phyloP scores from a whole-genome alignment of 1,140 invertebrate genomes.

The Metopolophium dirhodum region DNA sequence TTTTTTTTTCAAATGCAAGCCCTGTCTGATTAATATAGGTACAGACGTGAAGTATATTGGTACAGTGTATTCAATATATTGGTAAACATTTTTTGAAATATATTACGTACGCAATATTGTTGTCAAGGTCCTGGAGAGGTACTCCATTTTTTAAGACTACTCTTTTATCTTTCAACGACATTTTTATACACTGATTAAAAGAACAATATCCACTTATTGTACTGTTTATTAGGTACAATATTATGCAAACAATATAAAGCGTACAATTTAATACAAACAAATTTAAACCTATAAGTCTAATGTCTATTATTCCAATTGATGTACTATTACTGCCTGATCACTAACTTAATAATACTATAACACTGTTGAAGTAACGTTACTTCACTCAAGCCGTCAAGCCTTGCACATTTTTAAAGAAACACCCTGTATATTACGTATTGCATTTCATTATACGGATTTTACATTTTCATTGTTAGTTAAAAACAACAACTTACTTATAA shows the following conservation, averaged over 20 bases:
- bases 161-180: not conserved
- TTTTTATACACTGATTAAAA: not conserved
- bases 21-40: too few relatives aligned
- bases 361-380: too few relatives aligned
- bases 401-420: too few relatives aligned
- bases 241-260: not conserved
- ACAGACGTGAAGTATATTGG: too few relatives aligned
- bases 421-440: too few relatives aligned
- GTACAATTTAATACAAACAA: not conserved
- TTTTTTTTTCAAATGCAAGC: too few relatives aligned
- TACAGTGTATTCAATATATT: not conserved
- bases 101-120: not conserved
- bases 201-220: not conserved
- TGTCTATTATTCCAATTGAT: not conserved
- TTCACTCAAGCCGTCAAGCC: too few relatives aligned
- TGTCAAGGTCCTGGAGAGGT: not conserved
- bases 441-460: too few relatives aligned
- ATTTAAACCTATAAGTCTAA: not conserved
- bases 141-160: not conserved
- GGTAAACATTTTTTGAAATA: not conserved
- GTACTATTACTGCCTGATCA: not conserved
- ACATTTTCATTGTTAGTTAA: too few relatives aligned
- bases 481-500: too few relatives aligned
- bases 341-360: too few relatives aligned
- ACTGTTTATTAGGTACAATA: not conserved